Evolutionary conservation across 1,140 invertebrate species (phyloP).

Genomic region (Drosophila ercepeae): DNA sequence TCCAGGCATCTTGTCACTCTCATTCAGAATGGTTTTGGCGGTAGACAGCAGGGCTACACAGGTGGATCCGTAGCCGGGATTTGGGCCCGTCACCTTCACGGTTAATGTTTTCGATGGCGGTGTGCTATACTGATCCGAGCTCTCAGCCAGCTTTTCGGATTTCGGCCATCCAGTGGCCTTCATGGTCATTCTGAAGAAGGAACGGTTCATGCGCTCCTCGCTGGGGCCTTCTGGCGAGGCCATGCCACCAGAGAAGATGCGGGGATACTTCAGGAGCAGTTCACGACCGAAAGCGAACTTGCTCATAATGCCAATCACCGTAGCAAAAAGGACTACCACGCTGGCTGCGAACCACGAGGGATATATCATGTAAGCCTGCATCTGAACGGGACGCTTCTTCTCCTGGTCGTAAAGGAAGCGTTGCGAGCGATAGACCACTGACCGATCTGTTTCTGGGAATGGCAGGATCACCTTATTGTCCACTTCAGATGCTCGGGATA

Average conservation of each 20-base stretch:
- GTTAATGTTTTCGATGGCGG: conserved; percentile 88
- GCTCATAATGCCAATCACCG: conserved; percentile 88
- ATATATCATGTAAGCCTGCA: conserved; percentile 87
- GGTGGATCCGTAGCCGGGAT: conserved; percentile 94
- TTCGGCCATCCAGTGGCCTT: conserved; percentile 91
- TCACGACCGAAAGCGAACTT: conserved; percentile 87
- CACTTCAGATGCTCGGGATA: conserved; percentile 87
- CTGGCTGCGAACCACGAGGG: conserved; percentile 77
- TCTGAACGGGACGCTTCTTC: conserved; percentile 89
- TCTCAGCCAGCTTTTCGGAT: conserved; percentile 86
- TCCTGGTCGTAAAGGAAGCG: conserved; percentile 88
- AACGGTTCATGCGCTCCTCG: conserved; percentile 86
- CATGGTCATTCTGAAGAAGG: conserved; percentile 88
- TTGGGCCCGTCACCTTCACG: conserved; percentile 86
- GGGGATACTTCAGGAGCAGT: conserved; percentile 89
- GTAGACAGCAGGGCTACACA: conserved; percentile 89
- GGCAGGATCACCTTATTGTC: conserved; percentile 86
- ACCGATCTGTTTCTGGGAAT: conserved; percentile 92
- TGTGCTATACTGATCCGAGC: conserved; percentile 86
- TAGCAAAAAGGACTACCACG: conserved; percentile 85
- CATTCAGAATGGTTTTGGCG: conserved; percentile 90
- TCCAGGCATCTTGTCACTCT: conserved; percentile 90
- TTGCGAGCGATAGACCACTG: conserved; percentile 91
- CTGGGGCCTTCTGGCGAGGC: conserved; percentile 88
- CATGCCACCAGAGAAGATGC: conserved; percentile 89